Evolutionary conservation across 2,113 vertebrate species (phyloP).

Genomic region (Notarius lentiginosus): DNA sequence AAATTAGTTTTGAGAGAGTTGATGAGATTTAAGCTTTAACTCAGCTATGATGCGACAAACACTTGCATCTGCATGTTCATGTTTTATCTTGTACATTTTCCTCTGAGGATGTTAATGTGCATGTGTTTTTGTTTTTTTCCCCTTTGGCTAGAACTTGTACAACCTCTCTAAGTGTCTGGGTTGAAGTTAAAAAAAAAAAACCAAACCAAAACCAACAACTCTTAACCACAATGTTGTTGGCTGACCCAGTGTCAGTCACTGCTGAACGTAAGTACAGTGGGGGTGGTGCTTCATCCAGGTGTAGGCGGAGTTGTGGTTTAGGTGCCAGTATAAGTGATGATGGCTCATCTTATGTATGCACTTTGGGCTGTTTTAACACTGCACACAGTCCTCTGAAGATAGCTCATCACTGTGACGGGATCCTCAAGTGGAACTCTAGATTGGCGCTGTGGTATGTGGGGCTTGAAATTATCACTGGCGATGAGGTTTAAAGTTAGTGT

Average conservation of each 20-base stretch:
- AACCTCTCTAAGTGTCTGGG: background rate
- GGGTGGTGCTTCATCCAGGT: slow-evolving; percentile 32
- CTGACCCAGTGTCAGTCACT: background rate
- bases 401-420: slow-evolving; percentile 45
- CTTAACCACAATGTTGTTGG: slow-evolving; percentile 4
- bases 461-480: background rate
- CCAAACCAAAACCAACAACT: too few species aligned
- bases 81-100: background rate
- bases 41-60: background rate
- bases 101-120: background rate
- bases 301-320: slow-evolving; percentile 51
- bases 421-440: background rate
- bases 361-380: slow-evolving; percentile 25
- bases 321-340: slow-evolving; percentile 69
- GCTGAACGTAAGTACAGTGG: slow-evolving; percentile 4
- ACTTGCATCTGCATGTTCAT: background rate
- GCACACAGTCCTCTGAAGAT: slow-evolving; percentile 27
- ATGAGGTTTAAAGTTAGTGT: background rate
- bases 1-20: background rate
- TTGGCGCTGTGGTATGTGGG: slow-evolving; percentile 3
- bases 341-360: slow-evolving; percentile 58
- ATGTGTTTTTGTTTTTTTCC: background rate
- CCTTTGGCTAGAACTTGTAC: background rate
- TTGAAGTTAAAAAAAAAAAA: background rate
- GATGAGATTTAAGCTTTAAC: background rate